Percentiles rank a stretch among this genome's conserved stretches.
Evolutionary conservation across 2,888 invertebrate genomes (phyloP).

Genomic region (Luperina testacea): DNA sequence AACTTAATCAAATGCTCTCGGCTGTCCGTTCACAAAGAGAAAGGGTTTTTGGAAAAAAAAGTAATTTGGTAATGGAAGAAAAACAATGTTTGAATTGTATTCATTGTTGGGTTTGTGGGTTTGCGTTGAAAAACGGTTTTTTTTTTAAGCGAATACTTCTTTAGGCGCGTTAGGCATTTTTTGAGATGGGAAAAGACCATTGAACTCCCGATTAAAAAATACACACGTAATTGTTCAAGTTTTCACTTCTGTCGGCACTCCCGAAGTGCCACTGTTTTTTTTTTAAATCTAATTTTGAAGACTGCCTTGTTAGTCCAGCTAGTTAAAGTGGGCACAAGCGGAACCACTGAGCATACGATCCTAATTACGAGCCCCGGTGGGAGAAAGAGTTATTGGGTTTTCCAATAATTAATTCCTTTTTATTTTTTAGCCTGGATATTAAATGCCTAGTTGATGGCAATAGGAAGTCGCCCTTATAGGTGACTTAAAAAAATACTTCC

Average conservation of each 20-base stretch:
- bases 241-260: too few relatives aligned
- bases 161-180: too few relatives aligned
- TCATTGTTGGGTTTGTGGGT: not conserved
- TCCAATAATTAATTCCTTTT: not conserved
- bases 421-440: not conserved
- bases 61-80: constrained; percentile 6
- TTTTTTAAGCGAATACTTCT: too few relatives aligned
- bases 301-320: not conserved
- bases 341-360: not conserved
- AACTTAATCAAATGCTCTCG: constrained; percentile 18
- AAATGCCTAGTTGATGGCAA: not conserved
- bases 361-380: not conserved
- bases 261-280: too few relatives aligned
- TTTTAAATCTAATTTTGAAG: too few relatives aligned
- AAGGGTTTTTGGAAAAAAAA: constrained; percentile 10
- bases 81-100: constrained; percentile 17
- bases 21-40: constrained; percentile 21
- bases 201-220: too few relatives aligned
- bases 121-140: not conserved
- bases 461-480: not conserved
- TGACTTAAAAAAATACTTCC: not conserved
- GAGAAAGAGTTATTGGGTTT: not conserved
- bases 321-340: not conserved
- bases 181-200: not conserved
- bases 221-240: too few relatives aligned